These are phyloP conservation scores for Branchellion lobata DNA, from an alignment of 2,888 invertebrate genomes.

Conservation along the genomic window DNA sequence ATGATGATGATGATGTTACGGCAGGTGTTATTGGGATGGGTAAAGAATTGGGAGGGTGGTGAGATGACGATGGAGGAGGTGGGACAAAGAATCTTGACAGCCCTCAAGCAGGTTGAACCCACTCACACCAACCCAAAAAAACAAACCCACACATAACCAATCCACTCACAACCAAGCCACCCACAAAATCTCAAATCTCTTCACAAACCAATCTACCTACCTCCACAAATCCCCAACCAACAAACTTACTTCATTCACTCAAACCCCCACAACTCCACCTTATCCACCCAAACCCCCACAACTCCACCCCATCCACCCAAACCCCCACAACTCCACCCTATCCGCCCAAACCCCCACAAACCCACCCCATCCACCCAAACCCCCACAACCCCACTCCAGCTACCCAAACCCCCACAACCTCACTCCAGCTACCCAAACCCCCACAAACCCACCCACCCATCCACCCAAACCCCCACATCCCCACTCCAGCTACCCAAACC, in stretches of 20 bases:
- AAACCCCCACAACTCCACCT: constrained; percentile 14
- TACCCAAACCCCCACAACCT: neutral
- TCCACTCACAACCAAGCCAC: neutral
- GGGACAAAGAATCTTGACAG: constrained; percentile 75
- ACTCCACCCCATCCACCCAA: neutral
- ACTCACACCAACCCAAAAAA: no score
- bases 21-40: constrained; percentile 42
- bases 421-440: neutral
- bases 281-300: neutral
- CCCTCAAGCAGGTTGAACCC: constrained; percentile 69
- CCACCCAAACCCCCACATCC: neutral
- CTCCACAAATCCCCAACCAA: neutral
- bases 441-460: neutral
- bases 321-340: neutral
- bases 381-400: neutral
- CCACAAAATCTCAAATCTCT: neutral
- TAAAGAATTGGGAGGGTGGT: constrained; percentile 10
- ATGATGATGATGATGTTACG: neutral
- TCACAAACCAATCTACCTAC: neutral
- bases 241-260: neutral
- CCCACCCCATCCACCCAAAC: constrained; percentile 33
- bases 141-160: no score
- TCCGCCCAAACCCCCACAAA: neutral
- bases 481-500: neutral
- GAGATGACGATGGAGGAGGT: constrained; percentile 67